Percentiles rank a stretch among this genome's conserved stretches.
These are phyloP conservation scores for Gnatocerus cornutus DNA, from an alignment of 2,888 invertebrate genomes.

Conservation along the genomic window DNA sequence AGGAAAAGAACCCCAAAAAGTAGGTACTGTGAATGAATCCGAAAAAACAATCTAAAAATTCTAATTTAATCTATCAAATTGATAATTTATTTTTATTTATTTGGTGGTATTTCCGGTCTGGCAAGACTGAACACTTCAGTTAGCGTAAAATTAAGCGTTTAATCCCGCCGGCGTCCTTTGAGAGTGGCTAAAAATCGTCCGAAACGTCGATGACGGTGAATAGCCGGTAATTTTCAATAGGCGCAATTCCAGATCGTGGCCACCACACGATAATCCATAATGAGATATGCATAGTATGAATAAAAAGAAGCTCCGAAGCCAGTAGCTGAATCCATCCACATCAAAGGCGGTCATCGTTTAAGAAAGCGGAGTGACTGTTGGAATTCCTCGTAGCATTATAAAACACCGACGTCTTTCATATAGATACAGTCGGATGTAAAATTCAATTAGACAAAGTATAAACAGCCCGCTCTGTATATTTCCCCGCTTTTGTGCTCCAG, in stretches of 20 bases:
- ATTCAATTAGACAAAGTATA: slow-evolving; percentile 58
- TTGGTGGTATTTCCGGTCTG: too few relatives aligned
- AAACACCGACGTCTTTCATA: slow-evolving; percentile 57
- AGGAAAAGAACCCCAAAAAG: too few relatives aligned
- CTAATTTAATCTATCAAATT: too few relatives aligned
- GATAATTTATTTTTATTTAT: too few relatives aligned
- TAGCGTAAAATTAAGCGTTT: slow-evolving; percentile 1
- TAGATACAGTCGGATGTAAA: slow-evolving; percentile 53
- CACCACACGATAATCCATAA: slow-evolving; percentile 54
- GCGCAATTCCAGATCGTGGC: slow-evolving; percentile 51
- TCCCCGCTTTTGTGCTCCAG: slow-evolving; percentile 41
- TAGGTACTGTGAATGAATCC: too few relatives aligned
- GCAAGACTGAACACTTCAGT: neutral
- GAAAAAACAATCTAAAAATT: too few relatives aligned
- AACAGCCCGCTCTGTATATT: slow-evolving; percentile 53
- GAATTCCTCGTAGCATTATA: slow-evolving; percentile 55
- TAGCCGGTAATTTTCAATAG: slow-evolving; percentile 61
- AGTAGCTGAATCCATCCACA: slow-evolving; percentile 56
- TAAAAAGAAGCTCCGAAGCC: slow-evolving; percentile 53
- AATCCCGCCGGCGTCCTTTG: slow-evolving; percentile 11
- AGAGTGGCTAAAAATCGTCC: slow-evolving; percentile 14
- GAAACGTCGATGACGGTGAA: slow-evolving; percentile 46
- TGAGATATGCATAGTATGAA: slow-evolving; percentile 49
- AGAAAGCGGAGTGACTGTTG: slow-evolving; percentile 56
- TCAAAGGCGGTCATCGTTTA: slow-evolving; percentile 59